phyloP scores from a whole-genome alignment of 2,888 invertebrate species.

The Erebia palarica region DNA sequence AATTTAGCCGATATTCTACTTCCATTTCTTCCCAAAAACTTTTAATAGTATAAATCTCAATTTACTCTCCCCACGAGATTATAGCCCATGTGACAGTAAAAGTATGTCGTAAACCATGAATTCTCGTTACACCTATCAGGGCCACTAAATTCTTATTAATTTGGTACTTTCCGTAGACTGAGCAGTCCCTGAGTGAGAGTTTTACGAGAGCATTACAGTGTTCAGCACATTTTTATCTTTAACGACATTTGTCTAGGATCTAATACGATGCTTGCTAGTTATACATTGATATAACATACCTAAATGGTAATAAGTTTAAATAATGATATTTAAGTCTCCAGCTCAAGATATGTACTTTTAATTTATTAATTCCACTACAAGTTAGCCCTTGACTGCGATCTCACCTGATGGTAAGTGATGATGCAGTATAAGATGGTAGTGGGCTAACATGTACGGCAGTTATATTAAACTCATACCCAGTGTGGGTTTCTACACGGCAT shows the following conservation, averaged over 20 bases:
- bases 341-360: too few species aligned
- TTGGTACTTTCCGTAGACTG: slow-evolving; percentile 18
- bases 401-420: too few species aligned
- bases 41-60: background rate
- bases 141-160: slow-evolving; percentile 19
- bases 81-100: slow-evolving; percentile 7
- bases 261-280: too few species aligned
- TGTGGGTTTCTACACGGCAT: too few species aligned
- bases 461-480: too few species aligned
- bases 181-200: slow-evolving; percentile 10
- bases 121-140: slow-evolving; percentile 17
- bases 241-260: background rate
- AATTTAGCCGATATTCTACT: background rate
- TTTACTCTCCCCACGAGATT: slow-evolving; percentile 2
- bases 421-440: too few species aligned
- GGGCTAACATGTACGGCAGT: too few species aligned
- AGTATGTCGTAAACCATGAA: slow-evolving; percentile 13
- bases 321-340: too few species aligned
- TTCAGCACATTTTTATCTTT: slow-evolving; percentile 5
- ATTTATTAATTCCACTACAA: too few species aligned
- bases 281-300: too few species aligned
- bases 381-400: too few species aligned
- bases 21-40: background rate
- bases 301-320: too few species aligned
- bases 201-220: slow-evolving; percentile 12